phyloP scores from a whole-genome alignment of 92 coral and sea anemone species.

The Siderastrea radians region DNA sequence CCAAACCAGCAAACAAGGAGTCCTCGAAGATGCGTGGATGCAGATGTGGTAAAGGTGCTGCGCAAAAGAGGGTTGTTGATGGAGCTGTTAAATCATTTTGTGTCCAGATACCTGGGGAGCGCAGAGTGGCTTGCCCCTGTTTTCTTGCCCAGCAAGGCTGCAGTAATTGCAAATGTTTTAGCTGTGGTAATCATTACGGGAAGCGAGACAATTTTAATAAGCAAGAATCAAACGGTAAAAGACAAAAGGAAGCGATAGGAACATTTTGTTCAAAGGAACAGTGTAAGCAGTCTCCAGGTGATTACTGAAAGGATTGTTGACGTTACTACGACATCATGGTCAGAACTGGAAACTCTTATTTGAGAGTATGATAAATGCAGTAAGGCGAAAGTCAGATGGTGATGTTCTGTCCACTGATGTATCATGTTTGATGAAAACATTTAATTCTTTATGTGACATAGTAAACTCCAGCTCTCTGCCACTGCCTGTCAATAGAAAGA shows the following conservation, averaged over 20 bases:
- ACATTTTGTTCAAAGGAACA: slow-evolving; percentile 45
- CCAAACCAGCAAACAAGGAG: background rate
- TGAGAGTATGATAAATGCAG: slow-evolving; percentile 26
- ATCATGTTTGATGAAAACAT: slow-evolving; percentile 32
- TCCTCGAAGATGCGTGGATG: background rate
- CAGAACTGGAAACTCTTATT: slow-evolving; percentile 40
- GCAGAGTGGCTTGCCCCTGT: slow-evolving; percentile 52
- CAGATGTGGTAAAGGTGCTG: slow-evolving; percentile 45
- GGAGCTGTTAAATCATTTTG: slow-evolving; percentile 38
- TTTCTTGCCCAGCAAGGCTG: slow-evolving; percentile 28
- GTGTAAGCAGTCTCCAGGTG: slow-evolving; percentile 32
- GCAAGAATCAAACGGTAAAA: background rate
- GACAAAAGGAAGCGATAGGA: slow-evolving; percentile 17
- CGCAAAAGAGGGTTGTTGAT: slow-evolving; percentile 12
- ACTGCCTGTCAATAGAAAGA: slow-evolving; percentile 21
- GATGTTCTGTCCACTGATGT: slow-evolving; percentile 34
- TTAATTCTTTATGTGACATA: slow-evolving; percentile 19
- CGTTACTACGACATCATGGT: slow-evolving; percentile 23
- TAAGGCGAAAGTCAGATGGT: slow-evolving; percentile 29
- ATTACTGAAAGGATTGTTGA: slow-evolving; percentile 35
- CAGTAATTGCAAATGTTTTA: slow-evolving; percentile 29
- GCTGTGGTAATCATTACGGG: slow-evolving; percentile 35
- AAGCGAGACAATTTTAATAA: slow-evolving; percentile 18
- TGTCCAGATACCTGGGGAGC: slow-evolving; percentile 45
- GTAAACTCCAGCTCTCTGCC: slow-evolving; percentile 10